Evolutionary conservation across 1,140 invertebrate species (phyloP).

Genomic region (Neodiprion pinetum): DNA sequence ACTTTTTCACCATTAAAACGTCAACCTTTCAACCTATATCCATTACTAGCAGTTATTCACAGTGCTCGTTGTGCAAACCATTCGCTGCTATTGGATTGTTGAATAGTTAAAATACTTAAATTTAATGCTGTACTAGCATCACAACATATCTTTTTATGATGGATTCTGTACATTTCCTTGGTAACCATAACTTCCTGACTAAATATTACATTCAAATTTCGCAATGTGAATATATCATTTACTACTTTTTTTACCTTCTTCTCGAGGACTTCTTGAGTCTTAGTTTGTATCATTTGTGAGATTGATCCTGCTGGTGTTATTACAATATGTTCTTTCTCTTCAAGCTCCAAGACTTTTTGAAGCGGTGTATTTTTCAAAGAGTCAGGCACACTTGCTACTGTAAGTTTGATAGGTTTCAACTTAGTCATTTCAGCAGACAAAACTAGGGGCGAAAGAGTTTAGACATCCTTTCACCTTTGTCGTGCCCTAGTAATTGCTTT

Average conservation of each 20-base stretch:
- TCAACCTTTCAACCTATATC: not conserved
- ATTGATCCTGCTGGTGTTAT: slow-evolving; percentile 19
- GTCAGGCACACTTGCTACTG: not conserved
- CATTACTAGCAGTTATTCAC: slow-evolving; percentile 16
- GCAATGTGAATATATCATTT: slow-evolving; percentile 22
- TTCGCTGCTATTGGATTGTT: not conserved
- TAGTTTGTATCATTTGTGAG: not conserved
- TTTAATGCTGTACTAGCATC: slow-evolving; percentile 12
- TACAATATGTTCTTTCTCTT: slow-evolving; percentile 22
- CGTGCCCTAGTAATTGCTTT: too few relatives aligned
- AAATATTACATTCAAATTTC: not conserved
- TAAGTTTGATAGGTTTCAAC: slow-evolving; percentile 16
- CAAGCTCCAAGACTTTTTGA: slow-evolving; percentile 1
- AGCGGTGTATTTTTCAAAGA: slow-evolving; percentile 12
- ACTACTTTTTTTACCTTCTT: slow-evolving; percentile 18
- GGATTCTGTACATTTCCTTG: slow-evolving; percentile 8
- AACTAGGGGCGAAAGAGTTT: slow-evolving; percentile 12
- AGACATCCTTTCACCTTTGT: not conserved
- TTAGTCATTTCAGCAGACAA: slow-evolving; percentile 11
- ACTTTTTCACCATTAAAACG: slow-evolving; percentile 1
- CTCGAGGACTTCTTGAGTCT: not conserved
- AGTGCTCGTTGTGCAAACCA: slow-evolving; percentile 14
- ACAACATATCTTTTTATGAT: slow-evolving; percentile 8
- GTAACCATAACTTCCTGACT: slow-evolving; percentile 1
- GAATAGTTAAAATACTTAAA: slow-evolving; percentile 15